These are phyloP conservation scores for Lycaon pictus DNA, from an alignment of 2,113 vertebrate species.

Conservation along the genomic window DNA sequence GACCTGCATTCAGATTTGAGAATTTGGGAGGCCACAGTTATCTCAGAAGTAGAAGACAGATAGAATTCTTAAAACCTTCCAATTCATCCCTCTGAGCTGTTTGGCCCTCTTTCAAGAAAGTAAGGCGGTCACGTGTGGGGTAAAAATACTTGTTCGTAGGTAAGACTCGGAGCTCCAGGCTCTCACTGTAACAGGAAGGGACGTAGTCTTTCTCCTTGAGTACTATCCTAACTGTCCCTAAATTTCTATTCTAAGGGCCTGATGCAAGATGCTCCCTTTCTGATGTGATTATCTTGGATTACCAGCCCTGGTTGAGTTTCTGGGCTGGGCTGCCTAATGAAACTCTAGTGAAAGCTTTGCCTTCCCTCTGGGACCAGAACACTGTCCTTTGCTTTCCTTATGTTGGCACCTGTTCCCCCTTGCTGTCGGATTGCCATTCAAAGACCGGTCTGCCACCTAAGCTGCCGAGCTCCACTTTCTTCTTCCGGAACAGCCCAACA, in stretches of 20 bases:
- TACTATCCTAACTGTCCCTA: not conserved
- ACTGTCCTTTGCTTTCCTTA: too few relatives aligned
- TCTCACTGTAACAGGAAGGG: not conserved
- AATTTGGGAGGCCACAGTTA: not conserved
- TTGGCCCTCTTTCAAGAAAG: not conserved
- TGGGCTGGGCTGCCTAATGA: not conserved
- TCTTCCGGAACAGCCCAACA: not conserved
- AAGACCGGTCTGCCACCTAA: too few relatives aligned
- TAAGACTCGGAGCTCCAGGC: not conserved
- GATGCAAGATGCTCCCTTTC: not conserved
- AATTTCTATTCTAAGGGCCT: not conserved
- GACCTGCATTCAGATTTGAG: not conserved
- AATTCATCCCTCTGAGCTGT: not conserved
- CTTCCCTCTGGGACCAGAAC: not conserved
- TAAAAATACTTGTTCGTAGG: not conserved
- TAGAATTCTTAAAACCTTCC: not conserved
- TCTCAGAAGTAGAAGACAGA: slow-evolving; percentile 14
- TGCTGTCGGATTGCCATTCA: not conserved
- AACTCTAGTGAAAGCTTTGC: not conserved
- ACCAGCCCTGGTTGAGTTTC: not conserved
- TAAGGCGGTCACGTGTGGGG: not conserved
- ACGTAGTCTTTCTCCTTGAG: not conserved
- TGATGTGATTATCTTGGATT: not conserved
- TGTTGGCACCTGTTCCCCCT: not conserved
- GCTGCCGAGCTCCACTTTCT: not conserved